Evolutionary conservation across 1,140 invertebrate genomes (phyloP).

Genomic region (Orius insidiosus): DNA sequence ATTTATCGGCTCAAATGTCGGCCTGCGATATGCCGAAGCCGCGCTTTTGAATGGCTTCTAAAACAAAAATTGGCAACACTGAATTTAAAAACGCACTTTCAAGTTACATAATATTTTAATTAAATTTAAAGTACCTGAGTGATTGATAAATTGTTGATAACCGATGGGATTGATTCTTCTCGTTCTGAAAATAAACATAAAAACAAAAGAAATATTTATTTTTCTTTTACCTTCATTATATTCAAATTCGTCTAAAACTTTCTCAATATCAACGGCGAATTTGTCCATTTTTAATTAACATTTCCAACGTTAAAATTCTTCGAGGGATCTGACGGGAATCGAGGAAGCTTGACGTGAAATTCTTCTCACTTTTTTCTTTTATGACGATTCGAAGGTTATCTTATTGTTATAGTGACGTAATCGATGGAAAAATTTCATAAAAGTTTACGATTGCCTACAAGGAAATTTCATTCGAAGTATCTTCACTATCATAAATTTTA

Average conservation of each 20-base stretch:
- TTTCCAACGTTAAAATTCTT: background rate
- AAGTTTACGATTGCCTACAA: too few relatives aligned
- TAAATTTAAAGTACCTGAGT: background rate
- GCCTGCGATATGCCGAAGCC: conserved; percentile 20
- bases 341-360: too few relatives aligned
- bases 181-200: conserved; percentile 5
- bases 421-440: too few relatives aligned
- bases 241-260: conserved; percentile 76
- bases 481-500: too few relatives aligned
- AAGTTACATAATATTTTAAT: background rate
- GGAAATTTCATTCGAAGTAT: too few relatives aligned
- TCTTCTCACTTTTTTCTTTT: too few relatives aligned
- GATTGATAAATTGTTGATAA: conserved; percentile 1
- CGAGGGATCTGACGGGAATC: too few relatives aligned
- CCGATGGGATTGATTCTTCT: conserved; percentile 5
- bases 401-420: too few relatives aligned
- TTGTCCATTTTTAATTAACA: conserved; percentile 37
- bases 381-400: too few relatives aligned
- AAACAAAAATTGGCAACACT: conserved; percentile 5
- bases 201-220: too few relatives aligned
- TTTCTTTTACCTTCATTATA: conserved; percentile 40
- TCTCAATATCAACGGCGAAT: conserved; percentile 64
- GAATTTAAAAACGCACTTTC: background rate
- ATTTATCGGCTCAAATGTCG: conserved; percentile 24
- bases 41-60: conserved; percentile 16